A percentile compares a stretch with the other conserved stretches of the same genome.
Evolutionary conservation across 2,797 vertebrate species (phyloP).

Genomic region (Aphelocoma californica): DNA sequence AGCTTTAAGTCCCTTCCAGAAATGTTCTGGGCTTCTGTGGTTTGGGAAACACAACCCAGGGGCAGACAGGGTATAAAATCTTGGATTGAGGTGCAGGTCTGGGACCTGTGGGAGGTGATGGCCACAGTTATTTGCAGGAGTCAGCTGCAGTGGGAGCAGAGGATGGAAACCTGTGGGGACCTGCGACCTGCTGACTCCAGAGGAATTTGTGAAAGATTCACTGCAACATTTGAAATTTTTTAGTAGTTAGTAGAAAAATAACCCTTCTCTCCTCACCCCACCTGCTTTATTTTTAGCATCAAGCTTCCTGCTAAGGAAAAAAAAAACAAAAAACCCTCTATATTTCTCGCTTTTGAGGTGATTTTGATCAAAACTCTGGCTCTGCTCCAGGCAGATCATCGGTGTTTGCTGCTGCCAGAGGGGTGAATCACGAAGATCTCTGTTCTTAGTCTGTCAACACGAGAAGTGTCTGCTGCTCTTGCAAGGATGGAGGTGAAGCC

Average conservation of each 20-base stretch:
- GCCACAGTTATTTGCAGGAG: too few relatives aligned
- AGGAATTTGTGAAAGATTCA: constrained; percentile 27
- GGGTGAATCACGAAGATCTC: background rate
- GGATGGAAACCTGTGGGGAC: background rate
- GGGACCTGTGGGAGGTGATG: accelerated
- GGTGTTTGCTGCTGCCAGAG: background rate
- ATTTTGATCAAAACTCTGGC: constrained; percentile 5
- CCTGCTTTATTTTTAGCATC: constrained; percentile 47
- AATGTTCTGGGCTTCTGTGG: background rate
- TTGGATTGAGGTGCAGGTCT: accelerated
- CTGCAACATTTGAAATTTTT: background rate
- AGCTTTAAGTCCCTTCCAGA: background rate
- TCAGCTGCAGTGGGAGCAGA: background rate
- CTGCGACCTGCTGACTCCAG: constrained; percentile 11
- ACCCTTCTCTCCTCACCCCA: background rate
- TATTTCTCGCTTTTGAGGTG: background rate
- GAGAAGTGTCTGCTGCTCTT: background rate
- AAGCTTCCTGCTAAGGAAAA: constrained; percentile 29
- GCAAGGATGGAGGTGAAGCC: background rate
- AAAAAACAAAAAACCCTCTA: background rate
- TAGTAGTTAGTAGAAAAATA: constrained; percentile 8
- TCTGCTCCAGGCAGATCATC: background rate
- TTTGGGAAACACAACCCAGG: background rate
- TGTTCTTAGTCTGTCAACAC: background rate
- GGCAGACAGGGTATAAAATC: background rate